These are phyloP conservation scores for Rhynchopsitta pachyrhyncha DNA, from an alignment of 2,113 vertebrate genomes.

Conservation along the genomic window DNA sequence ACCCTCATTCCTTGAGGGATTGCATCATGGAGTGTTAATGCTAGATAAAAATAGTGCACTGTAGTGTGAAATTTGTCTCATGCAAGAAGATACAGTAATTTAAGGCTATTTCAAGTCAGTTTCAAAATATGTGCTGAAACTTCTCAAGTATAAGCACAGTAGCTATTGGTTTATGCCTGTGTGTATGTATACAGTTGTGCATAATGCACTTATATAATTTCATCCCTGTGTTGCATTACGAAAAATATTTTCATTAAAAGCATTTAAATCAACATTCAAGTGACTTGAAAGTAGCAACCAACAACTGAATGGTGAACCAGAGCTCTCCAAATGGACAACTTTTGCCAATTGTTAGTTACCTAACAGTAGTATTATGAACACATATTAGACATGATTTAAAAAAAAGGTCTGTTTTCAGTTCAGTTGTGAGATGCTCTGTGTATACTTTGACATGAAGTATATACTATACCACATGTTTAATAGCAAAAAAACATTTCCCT, in stretches of 20 bases:
- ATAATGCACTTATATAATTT: not conserved
- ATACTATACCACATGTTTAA: not conserved
- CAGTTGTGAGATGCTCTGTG: not conserved
- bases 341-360: not conserved
- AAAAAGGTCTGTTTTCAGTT: not conserved
- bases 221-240: not conserved
- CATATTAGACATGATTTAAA: not conserved
- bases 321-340: not conserved
- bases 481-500: not conserved
- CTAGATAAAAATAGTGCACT: conserved; percentile 24
- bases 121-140: conserved; percentile 16
- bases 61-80: conserved; percentile 14
- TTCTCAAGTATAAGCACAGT: not conserved
- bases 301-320: not conserved
- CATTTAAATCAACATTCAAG: not conserved
- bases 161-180: not conserved
- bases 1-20: not conserved
- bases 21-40: not conserved
- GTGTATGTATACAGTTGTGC: not conserved
- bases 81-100: not conserved
- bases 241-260: not conserved
- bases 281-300: not conserved
- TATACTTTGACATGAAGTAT: not conserved
- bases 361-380: not conserved
- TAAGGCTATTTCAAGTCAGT: not conserved